Evolutionary conservation across 2,797 vertebrate genomes (phyloP), one percentile per base, ranked within the genome.

Genomic region (Harpagifer antarcticus): DNA sequence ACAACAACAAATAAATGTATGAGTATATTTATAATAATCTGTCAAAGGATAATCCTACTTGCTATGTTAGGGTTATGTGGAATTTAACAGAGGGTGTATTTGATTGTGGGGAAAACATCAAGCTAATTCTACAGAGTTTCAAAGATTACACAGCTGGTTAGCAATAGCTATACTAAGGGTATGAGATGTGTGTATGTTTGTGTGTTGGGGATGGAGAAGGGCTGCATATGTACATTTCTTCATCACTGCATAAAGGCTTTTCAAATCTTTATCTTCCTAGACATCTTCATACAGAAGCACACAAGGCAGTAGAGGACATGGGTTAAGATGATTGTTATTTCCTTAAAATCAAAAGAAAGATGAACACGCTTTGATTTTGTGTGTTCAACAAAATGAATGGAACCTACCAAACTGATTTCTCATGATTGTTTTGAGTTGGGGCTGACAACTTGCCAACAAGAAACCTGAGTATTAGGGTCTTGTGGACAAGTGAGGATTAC

Each of bases 161-260:
- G 56, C 68, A 44, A 17, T 56, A 62, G 56, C 68, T 44, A 17
- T 56, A 62, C 19, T 56, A 43, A 67, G 20, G n/a, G 20, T 37
- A 37, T 37, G 33, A 37, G 33, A 9, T 49, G 23, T 19, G 52
- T 68, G 33, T 52, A 42, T 65, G 60, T 54, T 10, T 16, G 33
- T 49, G 23, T 19, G 52, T 68, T 16, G 20, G 15, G 47, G 37
- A 9, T 19, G 52, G 45, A 15, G 23, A 54, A 16, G 7, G 6
- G 45, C 65, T 79, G 68, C 78, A 72, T 62, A 57, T 58, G 52
- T 76, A 74, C 72, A 70, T 66, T 53, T 65, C 19, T 53, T 63
- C 61, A 43, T 57, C 27, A 43, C 14, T 56, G 33, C 12, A 70
- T 62, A 56, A 71, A 68, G 49, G 55, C 20, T 66, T 44, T 57